These are phyloP conservation scores for Ametastegia equiseti DNA, from an alignment of 2,888 invertebrate species.

Conservation along the genomic window DNA sequence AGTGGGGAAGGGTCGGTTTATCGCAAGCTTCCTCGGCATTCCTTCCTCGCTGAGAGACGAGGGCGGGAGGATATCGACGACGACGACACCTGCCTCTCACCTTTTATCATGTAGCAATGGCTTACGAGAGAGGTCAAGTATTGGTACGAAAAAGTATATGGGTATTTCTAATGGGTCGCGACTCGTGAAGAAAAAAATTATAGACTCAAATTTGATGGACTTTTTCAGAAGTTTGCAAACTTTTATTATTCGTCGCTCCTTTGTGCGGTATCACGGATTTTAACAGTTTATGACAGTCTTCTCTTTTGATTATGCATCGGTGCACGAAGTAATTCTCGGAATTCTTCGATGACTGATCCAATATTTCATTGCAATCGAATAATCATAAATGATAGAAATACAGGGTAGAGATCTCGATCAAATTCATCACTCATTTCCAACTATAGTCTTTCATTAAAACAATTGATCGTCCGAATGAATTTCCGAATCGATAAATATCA, in stretches of 20 bases:
- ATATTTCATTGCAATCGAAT: conserved; percentile 57
- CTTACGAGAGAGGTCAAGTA: neutral
- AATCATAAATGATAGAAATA: neutral
- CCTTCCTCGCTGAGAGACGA: conserved; percentile 65
- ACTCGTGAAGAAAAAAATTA: neutral
- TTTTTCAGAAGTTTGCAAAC: neutral
- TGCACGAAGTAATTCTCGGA: no score
- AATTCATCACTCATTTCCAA: neutral
- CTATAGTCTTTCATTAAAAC: no score
- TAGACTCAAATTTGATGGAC: neutral
- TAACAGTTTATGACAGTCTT: no score
- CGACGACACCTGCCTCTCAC: neutral
- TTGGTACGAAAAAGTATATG: neutral
- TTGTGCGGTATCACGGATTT: no score
- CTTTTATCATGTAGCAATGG: neutral
- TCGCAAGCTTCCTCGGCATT: conserved; percentile 61
- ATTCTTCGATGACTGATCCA: conserved; percentile 55
- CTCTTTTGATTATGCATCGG: no score
- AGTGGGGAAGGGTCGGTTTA: conserved; percentile 40
- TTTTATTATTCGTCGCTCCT: no score
- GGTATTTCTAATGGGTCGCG: neutral
- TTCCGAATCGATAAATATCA: no score
- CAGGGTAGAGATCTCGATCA: neutral
- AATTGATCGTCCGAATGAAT: no score
- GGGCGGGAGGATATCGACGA: conserved; percentile 53